These are phyloP conservation scores for Phallusia fumigata DNA, from an alignment of 23 tunicate species.

Conservation along the genomic window DNA sequence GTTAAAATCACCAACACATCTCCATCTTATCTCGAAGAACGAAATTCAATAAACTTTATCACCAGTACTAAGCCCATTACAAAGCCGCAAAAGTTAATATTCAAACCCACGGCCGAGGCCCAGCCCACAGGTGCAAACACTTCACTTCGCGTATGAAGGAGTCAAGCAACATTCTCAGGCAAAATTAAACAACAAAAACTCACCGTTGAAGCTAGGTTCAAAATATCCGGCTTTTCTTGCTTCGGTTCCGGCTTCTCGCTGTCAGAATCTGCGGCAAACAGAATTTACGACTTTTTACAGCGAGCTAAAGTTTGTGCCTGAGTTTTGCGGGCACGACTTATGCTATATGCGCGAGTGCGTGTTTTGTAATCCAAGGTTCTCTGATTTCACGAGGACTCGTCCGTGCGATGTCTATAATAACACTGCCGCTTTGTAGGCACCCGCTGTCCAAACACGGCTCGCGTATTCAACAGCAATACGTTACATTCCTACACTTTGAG, in stretches of 20 bases:
- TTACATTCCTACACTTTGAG: background rate
- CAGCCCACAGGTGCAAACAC: constrained; percentile 10
- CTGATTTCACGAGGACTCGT: constrained; percentile 9
- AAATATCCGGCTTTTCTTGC: constrained; percentile 1
- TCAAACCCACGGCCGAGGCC: background rate
- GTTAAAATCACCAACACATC: too few relatives aligned
- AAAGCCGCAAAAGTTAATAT: too few relatives aligned
- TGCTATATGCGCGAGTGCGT: background rate
- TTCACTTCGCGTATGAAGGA: background rate
- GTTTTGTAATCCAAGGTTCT: background rate
- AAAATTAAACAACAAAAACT: background rate
- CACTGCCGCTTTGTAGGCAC: background rate
- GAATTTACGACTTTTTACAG: background rate
- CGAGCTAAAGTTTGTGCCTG: background rate
- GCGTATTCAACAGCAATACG: background rate
- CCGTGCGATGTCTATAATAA: background rate
- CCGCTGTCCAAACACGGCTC: constrained; percentile 3
- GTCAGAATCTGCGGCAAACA: background rate
- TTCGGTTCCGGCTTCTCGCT: background rate
- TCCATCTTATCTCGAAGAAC: too few relatives aligned
- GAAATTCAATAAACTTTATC: too few relatives aligned
- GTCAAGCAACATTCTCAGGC: background rate
- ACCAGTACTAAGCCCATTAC: too few relatives aligned
- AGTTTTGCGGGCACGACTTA: too few relatives aligned
- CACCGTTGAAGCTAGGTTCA: background rate